phyloP scores from a whole-genome alignment of 2,113 vertebrate genomes.

The human (Homo sapiens) region GRCh38 chr12:29082501-29083000 shows the following conservation, averaged over 20 bases:
- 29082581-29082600: not conserved
- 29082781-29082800: not conserved
- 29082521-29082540: not conserved
- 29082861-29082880: not conserved
- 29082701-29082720: not conserved
- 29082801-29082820: not conserved
- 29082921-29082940: not conserved
- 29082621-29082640: not conserved
- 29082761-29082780: not conserved
- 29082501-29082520: not conserved
- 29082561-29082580: not conserved
- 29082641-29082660: not conserved
- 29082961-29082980: not conserved
- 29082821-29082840: not conserved
- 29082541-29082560: not conserved
- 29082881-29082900: not conserved
- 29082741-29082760: not conserved
- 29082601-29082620: not conserved
- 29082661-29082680: not conserved
- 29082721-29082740: not conserved
- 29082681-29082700: not conserved
- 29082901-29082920: not conserved
- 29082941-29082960: not conserved
- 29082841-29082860: not conserved
- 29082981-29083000: not conserved